phyloP scores from a whole-genome alignment of 2,113 vertebrate species.

The Oplegnathus fasciatus region DNA sequence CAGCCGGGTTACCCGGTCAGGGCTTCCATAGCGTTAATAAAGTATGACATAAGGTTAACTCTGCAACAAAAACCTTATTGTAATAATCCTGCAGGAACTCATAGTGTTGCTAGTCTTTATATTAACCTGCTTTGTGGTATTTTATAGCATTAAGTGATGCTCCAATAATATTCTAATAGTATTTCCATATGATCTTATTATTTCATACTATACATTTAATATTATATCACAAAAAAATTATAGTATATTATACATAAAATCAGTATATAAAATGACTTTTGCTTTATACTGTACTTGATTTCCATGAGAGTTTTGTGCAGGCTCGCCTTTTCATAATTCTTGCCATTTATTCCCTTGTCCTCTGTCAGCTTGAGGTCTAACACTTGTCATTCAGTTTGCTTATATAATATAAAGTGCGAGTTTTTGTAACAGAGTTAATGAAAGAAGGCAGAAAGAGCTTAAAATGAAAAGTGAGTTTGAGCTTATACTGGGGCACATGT shows the following conservation, averaged over 20 bases:
- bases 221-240: not conserved
- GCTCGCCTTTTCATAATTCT: not conserved
- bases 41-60: slow-evolving; percentile 11
- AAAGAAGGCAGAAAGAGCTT: not conserved
- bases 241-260: not conserved
- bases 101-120: not conserved
- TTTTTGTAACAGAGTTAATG: not conserved
- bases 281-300: not conserved
- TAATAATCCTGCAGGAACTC: not conserved
- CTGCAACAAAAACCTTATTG: not conserved
- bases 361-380: slow-evolving; percentile 22
- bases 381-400: slow-evolving; percentile 21
- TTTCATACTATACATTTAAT: not conserved
- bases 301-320: not conserved
- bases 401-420: not conserved
- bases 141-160: not conserved
- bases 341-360: slow-evolving; percentile 1
- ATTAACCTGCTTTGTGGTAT: not conserved
- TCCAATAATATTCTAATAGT: not conserved
- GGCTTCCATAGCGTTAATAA: not conserved
- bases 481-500: not conserved
- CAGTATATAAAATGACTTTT: not conserved
- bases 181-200: not conserved
- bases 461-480: not conserved
- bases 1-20: slow-evolving; percentile 19